Percentiles rank a stretch among this genome's conserved stretches.
Evolutionary conservation across 1,140 invertebrate species (phyloP).

Genomic region (Littorina saxatilis): DNA sequence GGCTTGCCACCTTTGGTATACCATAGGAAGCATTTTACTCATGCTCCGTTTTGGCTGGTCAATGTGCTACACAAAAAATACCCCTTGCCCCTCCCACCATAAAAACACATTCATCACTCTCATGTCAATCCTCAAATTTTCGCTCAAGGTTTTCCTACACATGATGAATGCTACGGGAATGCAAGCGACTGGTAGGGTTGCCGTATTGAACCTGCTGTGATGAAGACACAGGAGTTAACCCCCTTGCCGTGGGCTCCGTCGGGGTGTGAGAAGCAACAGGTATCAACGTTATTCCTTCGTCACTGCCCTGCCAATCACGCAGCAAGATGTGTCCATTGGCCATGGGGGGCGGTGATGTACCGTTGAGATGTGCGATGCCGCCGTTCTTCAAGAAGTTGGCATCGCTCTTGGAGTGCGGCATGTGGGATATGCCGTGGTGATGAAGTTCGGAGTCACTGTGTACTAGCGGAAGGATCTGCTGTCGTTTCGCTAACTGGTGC

Average conservation of each 20-base stretch:
- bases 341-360: no score
- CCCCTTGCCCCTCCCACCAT: background rate
- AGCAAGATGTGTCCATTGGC: background rate
- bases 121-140: no score
- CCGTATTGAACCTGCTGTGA: background rate
- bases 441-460: constrained; percentile 62
- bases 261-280: background rate
- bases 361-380: background rate
- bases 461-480: constrained; percentile 64
- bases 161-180: background rate
- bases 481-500: constrained; percentile 76
- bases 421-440: constrained; percentile 26
- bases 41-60: no score
- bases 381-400: constrained; percentile 42
- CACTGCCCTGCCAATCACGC: constrained; percentile 34
- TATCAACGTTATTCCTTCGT: constrained; percentile 18
- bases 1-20: no score
- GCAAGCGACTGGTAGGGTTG: background rate
- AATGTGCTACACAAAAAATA: no score
- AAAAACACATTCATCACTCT: no score
- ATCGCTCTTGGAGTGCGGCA: constrained; percentile 58
- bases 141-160: background rate
- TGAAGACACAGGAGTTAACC: no score
- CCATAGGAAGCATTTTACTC: no score
- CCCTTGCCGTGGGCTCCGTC: background rate